phyloP scores from a whole-genome alignment of 2,888 invertebrate species.

The Pseudanteris insignis region DNA sequence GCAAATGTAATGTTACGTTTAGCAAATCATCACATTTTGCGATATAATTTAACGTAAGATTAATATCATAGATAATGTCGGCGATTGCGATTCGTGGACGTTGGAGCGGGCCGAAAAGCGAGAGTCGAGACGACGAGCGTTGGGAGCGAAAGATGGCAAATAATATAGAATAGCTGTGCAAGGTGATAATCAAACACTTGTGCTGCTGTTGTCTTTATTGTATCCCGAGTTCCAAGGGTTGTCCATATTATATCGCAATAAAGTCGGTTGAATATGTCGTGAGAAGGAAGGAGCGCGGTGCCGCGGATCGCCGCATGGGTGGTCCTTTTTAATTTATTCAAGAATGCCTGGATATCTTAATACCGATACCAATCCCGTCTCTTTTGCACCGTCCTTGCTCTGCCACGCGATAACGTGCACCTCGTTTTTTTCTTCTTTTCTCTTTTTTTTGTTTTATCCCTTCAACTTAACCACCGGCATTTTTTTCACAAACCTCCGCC shows the following conservation, averaged over 20 bases:
- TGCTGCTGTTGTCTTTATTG: conserved; percentile 42
- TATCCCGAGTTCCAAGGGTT: conserved; percentile 35
- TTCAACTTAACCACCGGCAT: no score
- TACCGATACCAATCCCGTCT: conserved; percentile 29
- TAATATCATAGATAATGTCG: conserved; percentile 18
- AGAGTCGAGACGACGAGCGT: background rate
- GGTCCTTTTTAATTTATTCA: conserved; percentile 41
- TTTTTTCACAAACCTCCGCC: no score
- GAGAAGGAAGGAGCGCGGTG: conserved; percentile 49
- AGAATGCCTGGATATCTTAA: conserved; percentile 34
- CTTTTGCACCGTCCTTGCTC: no score
- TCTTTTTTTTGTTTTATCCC: no score
- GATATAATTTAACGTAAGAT: conserved; percentile 18
- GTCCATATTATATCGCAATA: conserved; percentile 44
- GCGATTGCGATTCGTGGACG: conserved; percentile 1
- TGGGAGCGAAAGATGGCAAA: background rate
- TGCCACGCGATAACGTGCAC: conserved; percentile 26
- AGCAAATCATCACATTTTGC: conserved; percentile 19
- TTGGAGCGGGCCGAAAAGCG: background rate
- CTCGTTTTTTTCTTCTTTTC: no score
- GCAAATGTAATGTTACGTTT: conserved; percentile 12
- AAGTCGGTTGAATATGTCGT: conserved; percentile 48
- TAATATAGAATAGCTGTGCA: conserved; percentile 19
- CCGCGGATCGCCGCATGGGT: conserved; percentile 35
- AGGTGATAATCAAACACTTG: conserved; percentile 37